Percentiles rank a stretch among this genome's conserved stretches.
Conservation (phyloP, 2,888 invertebrate species). For the Urechis unicinctus region DNA sequence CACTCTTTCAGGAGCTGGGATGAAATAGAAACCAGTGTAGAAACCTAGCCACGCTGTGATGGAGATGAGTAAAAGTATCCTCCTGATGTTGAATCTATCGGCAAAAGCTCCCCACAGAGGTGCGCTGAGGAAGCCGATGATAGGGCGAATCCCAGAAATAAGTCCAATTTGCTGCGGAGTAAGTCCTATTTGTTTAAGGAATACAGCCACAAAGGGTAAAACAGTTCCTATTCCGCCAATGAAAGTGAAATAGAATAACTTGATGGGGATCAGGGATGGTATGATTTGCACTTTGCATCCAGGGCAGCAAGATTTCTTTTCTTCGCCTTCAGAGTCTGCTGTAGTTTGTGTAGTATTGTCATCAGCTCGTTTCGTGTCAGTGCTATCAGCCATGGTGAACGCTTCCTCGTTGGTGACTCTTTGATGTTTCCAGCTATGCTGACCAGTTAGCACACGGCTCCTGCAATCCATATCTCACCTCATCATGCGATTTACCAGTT, state of each 20-base stretch:
- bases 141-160: constrained; percentile 15
- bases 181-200: constrained; percentile 17
- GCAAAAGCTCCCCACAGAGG: constrained; percentile 16
- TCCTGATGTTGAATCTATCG: constrained; percentile 12
- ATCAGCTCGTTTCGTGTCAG: too few species aligned
- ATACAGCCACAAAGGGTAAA: constrained; percentile 17
- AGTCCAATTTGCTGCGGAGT: constrained; percentile 17
- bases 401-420: too few species aligned
- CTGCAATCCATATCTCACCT: too few species aligned
- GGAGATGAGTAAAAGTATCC: constrained; percentile 11
- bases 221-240: constrained; percentile 12
- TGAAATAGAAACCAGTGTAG: constrained; percentile 9
- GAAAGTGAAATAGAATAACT: constrained; percentile 18
- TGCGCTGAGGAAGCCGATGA: constrained; percentile 15
- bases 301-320: too few species aligned
- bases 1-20: constrained; percentile 5
- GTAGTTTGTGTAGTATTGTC: too few species aligned
- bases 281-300: background rate
- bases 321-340: too few species aligned
- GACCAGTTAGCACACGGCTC: too few species aligned
- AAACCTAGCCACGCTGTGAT: constrained; percentile 15
- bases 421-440: too few species aligned
- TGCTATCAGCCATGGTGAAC: too few species aligned
- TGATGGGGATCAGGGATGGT: background rate
- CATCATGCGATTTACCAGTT: too few species aligned